Evolutionary conservation across 2,113 vertebrate species (phyloP).

Genomic region (Scomber colias): DNA sequence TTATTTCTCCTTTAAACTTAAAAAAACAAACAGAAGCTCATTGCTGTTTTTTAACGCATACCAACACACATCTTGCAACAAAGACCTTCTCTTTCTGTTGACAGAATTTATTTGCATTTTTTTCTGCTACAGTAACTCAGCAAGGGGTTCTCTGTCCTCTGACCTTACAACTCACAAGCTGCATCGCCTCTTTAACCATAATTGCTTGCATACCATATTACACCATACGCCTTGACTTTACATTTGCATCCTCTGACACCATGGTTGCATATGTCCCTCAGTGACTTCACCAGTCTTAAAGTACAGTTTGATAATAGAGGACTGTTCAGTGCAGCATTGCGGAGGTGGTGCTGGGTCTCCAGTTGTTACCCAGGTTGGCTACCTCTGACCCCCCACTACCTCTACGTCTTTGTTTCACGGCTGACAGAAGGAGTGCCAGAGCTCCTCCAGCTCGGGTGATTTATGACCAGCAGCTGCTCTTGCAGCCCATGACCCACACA

Average conservation of each 20-base stretch:
- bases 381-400: constrained; percentile 76
- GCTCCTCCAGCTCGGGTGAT: constrained; percentile 81
- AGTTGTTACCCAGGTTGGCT: constrained; percentile 74
- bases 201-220: constrained; percentile 79
- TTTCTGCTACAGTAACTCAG: constrained; percentile 71
- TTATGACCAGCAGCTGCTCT: constrained; percentile 84
- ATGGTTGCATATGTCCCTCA: constrained; percentile 1
- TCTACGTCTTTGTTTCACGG: constrained; percentile 84
- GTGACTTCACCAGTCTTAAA: constrained; percentile 43
- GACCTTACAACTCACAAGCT: constrained; percentile 63
- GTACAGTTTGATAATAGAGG: constrained; percentile 31
- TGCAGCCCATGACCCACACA: constrained; percentile 80
- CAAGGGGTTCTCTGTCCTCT: constrained; percentile 65
- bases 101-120: constrained; percentile 71
- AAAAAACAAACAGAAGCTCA: not conserved
- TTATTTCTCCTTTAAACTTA: not conserved
- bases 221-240: constrained; percentile 60
- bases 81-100: constrained; percentile 37
- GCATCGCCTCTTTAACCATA: constrained; percentile 72
- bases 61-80: constrained; percentile 7
- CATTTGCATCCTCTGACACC: constrained; percentile 48
- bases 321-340: constrained; percentile 5
- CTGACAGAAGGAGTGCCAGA: constrained; percentile 84
- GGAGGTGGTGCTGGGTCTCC: constrained; percentile 57
- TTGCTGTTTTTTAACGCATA: not conserved